Evolutionary conservation across 2,888 invertebrate genomes (phyloP).

Genomic region (Brachyptera putata): DNA sequence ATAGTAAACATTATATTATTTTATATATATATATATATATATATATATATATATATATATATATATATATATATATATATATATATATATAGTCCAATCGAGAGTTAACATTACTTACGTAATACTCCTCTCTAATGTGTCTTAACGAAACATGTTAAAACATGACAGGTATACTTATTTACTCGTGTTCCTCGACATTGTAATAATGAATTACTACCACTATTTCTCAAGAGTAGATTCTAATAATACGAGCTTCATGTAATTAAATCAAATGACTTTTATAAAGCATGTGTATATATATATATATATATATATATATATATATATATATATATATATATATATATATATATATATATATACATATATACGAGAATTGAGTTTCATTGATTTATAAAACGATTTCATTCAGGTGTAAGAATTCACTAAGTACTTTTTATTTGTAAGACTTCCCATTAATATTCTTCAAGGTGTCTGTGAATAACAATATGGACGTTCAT

Average conservation of each 20-base stretch:
- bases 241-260: too few species aligned
- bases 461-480: not conserved
- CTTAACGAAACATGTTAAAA: too few species aligned
- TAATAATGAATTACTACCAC: slow-evolving; percentile 10
- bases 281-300: not conserved
- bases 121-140: too few species aligned
- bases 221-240: slow-evolving; percentile 3
- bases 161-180: slow-evolving; percentile 7
- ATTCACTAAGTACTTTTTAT: not conserved
- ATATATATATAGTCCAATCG: too few species aligned
- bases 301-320: not conserved
- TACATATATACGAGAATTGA: not conserved
- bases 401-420: not conserved
- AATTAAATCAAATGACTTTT: slow-evolving; percentile 17
- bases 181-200: not conserved
- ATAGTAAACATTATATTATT: too few species aligned
- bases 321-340: not conserved
- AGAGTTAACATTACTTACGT: too few species aligned
- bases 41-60: too few species aligned
- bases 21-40: too few species aligned
- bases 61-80: too few species aligned
- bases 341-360: not conserved
- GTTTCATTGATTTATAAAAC: too few species aligned
- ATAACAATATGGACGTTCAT: too few species aligned
- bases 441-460: slow-evolving; percentile 2